Conservation (phyloP, 2,888 invertebrate species). For the Hypercompe scribonia region DNA sequence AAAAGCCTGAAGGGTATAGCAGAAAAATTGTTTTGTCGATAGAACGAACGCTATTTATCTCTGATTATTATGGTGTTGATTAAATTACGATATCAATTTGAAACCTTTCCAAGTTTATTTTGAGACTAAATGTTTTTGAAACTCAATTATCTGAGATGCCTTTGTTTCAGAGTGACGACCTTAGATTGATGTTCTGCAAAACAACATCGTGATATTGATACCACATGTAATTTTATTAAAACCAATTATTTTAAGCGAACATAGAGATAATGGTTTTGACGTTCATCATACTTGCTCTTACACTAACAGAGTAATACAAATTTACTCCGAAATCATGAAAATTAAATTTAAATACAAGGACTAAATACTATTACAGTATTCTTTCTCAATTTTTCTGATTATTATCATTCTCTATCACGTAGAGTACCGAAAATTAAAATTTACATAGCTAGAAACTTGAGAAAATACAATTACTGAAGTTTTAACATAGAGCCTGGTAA, state of each 20-base stretch:
- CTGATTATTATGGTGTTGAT: slow-evolving; percentile 74
- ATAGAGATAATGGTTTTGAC: slow-evolving; percentile 21
- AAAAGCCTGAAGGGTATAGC: slow-evolving; percentile 63
- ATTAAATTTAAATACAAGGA: slow-evolving; percentile 32
- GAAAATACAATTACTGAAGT: slow-evolving; percentile 82
- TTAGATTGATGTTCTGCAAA: slow-evolving; percentile 15
- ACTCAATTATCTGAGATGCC: slow-evolving; percentile 31
- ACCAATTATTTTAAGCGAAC: slow-evolving; percentile 18
- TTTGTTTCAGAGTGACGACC: slow-evolving; percentile 25
- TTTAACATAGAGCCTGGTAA: slow-evolving; percentile 76
- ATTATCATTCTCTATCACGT: slow-evolving; percentile 52
- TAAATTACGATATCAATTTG: slow-evolving; percentile 58
- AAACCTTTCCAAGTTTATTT: slow-evolving; percentile 23
- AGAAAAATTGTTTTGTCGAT: slow-evolving; percentile 76
- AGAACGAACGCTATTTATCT: slow-evolving; percentile 71
- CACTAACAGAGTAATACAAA: neutral
- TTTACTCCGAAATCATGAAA: slow-evolving; percentile 21
- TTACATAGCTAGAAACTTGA: slow-evolving; percentile 78
- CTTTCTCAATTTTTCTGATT: slow-evolving; percentile 47
- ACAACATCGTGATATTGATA: slow-evolving; percentile 25
- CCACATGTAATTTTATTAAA: slow-evolving; percentile 21
- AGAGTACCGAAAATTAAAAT: slow-evolving; percentile 76
- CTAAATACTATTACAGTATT: slow-evolving; percentile 32
- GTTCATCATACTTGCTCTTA: slow-evolving; percentile 21
- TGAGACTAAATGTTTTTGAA: slow-evolving; percentile 16